Evolutionary conservation across 2,888 invertebrate species (phyloP), one percentile per base, ranked within the genome.

Genomic region (Catocala fraxini): DNA sequence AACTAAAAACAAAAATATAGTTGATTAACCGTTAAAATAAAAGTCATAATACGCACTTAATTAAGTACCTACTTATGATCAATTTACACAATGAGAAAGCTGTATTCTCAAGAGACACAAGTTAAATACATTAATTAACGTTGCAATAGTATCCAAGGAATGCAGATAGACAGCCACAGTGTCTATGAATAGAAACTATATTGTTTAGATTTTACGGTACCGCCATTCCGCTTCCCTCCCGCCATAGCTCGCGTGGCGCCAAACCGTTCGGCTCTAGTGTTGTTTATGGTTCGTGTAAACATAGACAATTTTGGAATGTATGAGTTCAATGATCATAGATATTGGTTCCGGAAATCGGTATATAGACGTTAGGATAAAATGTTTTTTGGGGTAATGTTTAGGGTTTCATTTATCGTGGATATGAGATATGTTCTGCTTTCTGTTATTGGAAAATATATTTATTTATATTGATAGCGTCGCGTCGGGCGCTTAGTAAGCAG

Each of bases 201-300:
- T 80, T 82, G 79, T 71, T 67, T 76, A 62, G 56, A 68, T 63
- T 79, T 74, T 62, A 75, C 69, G 73, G 56, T 58, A 56, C 59
- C 64, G 57, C 54, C 54, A 57, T 63, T 48, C 56, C 51, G 58
- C 42, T 43, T 53, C 63, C 35, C 49, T 45, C 51, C 55, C 51
- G 59, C 70, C 60, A 66, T 59, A 61, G 70, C 51, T 59, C 58
- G 68, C 53, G 56, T 67, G 65, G 70, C 70, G 72, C 77, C 74
- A 74, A 59, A 73, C 25, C 71, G 76, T 65, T 70, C 34, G 12
- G 49, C 56, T 42, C 43, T 34, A 41, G 25, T 62, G 35, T 65
- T 75, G 71, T 76, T 73, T 70, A 78, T 59, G 46, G 33, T 41
- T 13, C 15, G 13, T 58, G 57, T 78, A 75, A 75, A 76, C 68